Percentiles rank a stretch among this genome's conserved stretches.
phyloP scores from a whole-genome alignment of 23 tunicate species.

The Styela clava region DNA sequence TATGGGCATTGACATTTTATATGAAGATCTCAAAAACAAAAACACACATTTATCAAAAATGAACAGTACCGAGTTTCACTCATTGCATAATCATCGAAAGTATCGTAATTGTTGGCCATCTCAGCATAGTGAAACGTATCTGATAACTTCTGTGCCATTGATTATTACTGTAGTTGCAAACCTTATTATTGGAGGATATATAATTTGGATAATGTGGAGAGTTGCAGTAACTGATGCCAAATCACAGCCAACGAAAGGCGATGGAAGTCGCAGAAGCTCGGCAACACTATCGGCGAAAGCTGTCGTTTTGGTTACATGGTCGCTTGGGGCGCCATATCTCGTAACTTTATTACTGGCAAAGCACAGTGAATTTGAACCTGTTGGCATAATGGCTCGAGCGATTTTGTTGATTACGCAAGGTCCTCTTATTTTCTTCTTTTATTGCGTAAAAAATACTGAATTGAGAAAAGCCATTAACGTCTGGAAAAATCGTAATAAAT shows the following conservation, averaged over 20 bases:
- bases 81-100: neutral
- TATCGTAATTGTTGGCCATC: neutral
- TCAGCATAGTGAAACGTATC: neutral
- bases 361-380: neutral
- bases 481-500: neutral
- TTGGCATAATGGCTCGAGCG: neutral
- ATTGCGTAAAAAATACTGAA: neutral
- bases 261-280: neutral
- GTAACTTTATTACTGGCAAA: neutral
- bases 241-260: neutral
- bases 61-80: neutral
- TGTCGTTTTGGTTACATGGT: neutral
- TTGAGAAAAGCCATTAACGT: neutral
- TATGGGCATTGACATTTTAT: neutral
- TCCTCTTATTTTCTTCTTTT: neutral
- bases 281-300: neutral
- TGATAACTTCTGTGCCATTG: neutral
- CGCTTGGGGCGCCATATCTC: neutral
- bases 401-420: neutral
- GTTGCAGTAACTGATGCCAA: neutral
- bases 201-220: neutral
- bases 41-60: neutral
- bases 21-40: neutral
- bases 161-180: neutral
- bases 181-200: neutral